These are phyloP conservation scores for Anadara kagoshimensis DNA, from an alignment of 1,140 invertebrate genomes.

Conservation along the genomic window DNA sequence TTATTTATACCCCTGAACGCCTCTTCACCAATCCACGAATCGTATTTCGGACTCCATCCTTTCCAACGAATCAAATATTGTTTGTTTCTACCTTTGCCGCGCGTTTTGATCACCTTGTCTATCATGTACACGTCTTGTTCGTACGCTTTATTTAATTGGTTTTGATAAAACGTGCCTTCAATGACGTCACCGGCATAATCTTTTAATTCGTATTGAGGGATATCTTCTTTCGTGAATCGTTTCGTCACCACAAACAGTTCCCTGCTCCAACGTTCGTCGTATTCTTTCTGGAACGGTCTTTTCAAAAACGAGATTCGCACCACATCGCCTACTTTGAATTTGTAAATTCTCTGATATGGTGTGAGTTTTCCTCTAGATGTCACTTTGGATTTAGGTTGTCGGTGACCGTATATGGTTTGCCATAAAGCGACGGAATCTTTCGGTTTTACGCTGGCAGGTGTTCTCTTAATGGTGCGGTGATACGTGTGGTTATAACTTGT, in stretches of 20 bases:
- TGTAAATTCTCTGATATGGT: background rate
- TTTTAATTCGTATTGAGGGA: constrained; percentile 33
- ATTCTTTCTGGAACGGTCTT: constrained; percentile 31
- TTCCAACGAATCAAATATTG: constrained; percentile 20
- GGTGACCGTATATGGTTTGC: background rate
- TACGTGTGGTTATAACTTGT: constrained; percentile 21
- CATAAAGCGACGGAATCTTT: constrained; percentile 21
- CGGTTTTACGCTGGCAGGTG: constrained; percentile 17
- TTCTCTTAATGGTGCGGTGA: constrained; percentile 23
- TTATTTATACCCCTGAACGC: constrained; percentile 1
- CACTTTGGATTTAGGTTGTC: background rate
- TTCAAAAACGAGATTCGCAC: constrained; percentile 17
- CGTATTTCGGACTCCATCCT: constrained; percentile 25
- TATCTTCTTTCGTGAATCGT: constrained; percentile 6
- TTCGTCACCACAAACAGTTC: constrained; percentile 28
- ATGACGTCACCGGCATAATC: constrained; percentile 31
- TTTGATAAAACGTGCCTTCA: constrained; percentile 26
- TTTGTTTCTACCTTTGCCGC: background rate
- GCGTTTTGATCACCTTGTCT: constrained; percentile 16
- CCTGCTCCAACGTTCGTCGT: constrained; percentile 29
- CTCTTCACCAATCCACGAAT: constrained; percentile 18
- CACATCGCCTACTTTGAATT: constrained; percentile 29
- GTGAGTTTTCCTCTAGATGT: no score
- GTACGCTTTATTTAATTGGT: constrained; percentile 24
- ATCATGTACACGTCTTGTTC: constrained; percentile 12